These are phyloP conservation scores for Xenus cinereus DNA, from an alignment of 2,113 vertebrate genomes.

Conservation along the genomic window DNA sequence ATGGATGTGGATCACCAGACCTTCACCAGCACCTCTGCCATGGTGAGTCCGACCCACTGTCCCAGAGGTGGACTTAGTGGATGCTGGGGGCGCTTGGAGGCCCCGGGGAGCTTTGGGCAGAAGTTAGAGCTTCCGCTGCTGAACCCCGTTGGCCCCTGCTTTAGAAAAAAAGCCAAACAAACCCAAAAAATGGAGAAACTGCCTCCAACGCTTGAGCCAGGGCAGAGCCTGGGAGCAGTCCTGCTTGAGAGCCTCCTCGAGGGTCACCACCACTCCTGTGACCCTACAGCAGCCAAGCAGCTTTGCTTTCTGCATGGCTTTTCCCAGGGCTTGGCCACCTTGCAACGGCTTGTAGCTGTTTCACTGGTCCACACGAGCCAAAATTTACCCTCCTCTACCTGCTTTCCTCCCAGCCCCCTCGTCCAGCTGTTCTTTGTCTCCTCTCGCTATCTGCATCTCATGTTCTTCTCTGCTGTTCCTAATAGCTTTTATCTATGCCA, in stretches of 20 bases:
- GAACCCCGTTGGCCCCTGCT: neutral
- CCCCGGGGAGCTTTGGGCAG: neutral
- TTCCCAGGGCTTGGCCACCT: neutral
- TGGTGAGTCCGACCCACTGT: rapidly evolving
- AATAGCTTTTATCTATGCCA: neutral
- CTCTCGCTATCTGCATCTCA: neutral
- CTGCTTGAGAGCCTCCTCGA: neutral
- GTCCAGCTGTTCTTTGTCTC: neutral
- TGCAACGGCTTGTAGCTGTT: neutral
- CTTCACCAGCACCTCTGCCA: neutral
- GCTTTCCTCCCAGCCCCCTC: neutral
- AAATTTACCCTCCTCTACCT: neutral
- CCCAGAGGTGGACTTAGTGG: neutral
- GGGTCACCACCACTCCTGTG: neutral
- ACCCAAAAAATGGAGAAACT: neutral
- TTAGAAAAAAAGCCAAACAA: neutral
- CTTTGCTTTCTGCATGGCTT: neutral
- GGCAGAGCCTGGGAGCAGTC: neutral
- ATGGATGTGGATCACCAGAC: neutral
- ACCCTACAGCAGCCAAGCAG: neutral
- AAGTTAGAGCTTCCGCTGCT: neutral
- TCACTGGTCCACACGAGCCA: neutral
- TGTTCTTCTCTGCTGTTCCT: neutral
- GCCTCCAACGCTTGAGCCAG: neutral
- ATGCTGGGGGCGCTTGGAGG: neutral